Percentiles rank a stretch among this genome's conserved stretches.
These are phyloP conservation scores for Crenuchus spilurus DNA, from an alignment of 2,797 vertebrate genomes.

Conservation along the genomic window DNA sequence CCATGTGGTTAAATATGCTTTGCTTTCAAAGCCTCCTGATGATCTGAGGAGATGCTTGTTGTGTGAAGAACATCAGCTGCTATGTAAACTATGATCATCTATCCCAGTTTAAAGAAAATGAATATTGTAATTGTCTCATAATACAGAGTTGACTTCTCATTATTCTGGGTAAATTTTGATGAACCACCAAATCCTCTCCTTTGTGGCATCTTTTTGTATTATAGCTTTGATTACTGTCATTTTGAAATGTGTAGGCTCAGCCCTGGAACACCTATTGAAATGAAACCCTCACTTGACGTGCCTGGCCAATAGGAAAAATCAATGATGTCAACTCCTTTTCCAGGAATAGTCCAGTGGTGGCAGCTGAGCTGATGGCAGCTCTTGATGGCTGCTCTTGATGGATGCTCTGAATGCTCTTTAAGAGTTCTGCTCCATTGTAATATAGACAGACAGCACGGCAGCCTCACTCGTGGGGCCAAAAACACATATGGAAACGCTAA, in stretches of 20 bases:
- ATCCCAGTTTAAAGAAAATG: too few species aligned
- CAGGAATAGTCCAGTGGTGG: conserved; percentile 41
- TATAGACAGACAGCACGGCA: conserved; percentile 36
- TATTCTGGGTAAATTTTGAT: conserved; percentile 13
- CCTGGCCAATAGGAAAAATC: conserved; percentile 46
- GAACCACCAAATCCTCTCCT: background rate
- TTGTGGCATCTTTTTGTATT: conserved; percentile 3
- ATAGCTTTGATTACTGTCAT: conserved; percentile 33
- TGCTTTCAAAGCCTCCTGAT: conserved; percentile 1
- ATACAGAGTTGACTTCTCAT: background rate
- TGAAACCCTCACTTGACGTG: conserved; percentile 36
- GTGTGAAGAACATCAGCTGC: background rate
- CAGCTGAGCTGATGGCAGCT: conserved; percentile 21
- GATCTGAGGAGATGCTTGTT: background rate
- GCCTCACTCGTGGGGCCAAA: conserved; percentile 27
- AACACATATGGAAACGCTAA: conserved; percentile 56
- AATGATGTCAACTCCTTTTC: conserved; percentile 51
- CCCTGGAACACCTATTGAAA: conserved; percentile 46
- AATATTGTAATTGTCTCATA: too few species aligned
- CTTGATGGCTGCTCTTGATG: conserved; percentile 17
- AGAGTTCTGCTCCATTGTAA: conserved; percentile 22
- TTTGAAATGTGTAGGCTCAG: conserved; percentile 49
- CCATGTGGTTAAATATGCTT: background rate
- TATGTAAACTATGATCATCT: background rate
- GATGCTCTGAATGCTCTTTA: conserved; percentile 41